Base-by-base conservation (phyloP, 1,140 invertebrate genomes). In the Drosophila watanabei region DNA sequence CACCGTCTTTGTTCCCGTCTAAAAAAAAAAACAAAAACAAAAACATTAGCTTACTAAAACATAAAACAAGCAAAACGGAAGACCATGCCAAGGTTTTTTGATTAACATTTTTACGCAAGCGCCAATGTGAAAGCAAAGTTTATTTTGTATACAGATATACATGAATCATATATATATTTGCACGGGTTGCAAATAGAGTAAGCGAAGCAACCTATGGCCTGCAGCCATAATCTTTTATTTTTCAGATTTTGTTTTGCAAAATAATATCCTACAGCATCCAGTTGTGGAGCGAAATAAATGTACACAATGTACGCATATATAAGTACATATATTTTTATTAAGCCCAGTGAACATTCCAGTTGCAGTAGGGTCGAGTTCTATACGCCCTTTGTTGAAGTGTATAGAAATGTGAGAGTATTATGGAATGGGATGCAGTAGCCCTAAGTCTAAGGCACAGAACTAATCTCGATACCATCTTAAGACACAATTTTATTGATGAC, bases 111-210 rank as follows among this genome's bases (percentile, higher is more conserved):
- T 85, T 82, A 76, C 73, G 85, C 82, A 85, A 90, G 79, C 85
- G 85, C 68, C 68, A 81, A 81, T 89, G 86, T 90, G 85, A 89
- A 90, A 89, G 69, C 81, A 82, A 90, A 85, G 63, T 85, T 89
- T 89, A 89, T 89, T 89, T 80, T 80, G 83, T 89, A 80, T 85
- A 85, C 69, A 81, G 79, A 86, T 85, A 82, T 65, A 85, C 63
- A 76, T 75, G 62, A 35, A 77, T 79, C 69, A 54, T 86, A 79
- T 86, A 58, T 86, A 79, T 86, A 82, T 82, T 58, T 79, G 85
- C 81, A 86, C 57, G 73, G 75, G 63, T 66, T 81, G 80, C 79
- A 73, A 49, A 65, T 65, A 69, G 54, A 51, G 56, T 48, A 64
- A 72, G 24, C 48, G 14, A 70, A 63, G 62, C 51, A 72, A 54